Conservation (phyloP, 2,113 vertebrate genomes). For the Petaurus breviceps region DNA sequence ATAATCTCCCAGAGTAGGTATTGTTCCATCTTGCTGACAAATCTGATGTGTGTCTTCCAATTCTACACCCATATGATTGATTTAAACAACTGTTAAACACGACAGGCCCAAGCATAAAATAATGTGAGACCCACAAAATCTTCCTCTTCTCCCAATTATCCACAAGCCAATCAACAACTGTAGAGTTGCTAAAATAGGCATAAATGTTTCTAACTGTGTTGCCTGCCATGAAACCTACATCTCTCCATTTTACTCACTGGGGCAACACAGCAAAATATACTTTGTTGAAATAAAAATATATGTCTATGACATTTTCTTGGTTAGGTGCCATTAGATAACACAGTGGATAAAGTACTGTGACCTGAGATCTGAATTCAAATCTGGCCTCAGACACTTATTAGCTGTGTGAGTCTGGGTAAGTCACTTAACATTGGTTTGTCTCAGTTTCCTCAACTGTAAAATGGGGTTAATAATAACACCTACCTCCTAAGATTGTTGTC, state of each 20-base stretch:
- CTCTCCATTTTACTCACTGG: background rate
- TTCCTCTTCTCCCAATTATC: background rate
- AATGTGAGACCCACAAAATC: background rate
- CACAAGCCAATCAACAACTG: background rate
- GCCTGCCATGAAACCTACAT: too few relatives aligned
- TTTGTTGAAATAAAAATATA: background rate
- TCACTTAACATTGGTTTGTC: background rate
- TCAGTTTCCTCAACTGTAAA: background rate
- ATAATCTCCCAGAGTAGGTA: background rate
- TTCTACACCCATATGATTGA: background rate
- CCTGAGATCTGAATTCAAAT: background rate
- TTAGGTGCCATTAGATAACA: background rate
- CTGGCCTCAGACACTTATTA: background rate
- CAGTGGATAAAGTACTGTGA: background rate
- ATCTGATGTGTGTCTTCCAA: background rate
- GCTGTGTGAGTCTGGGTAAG: background rate
- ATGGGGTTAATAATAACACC: background rate
- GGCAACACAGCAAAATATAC: background rate
- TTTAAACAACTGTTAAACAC: background rate
- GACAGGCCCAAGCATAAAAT: background rate
- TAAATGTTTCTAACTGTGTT: too few relatives aligned
- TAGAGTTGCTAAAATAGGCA: background rate
- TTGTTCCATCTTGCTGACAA: too few relatives aligned
- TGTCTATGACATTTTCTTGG: background rate
- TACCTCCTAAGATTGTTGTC: background rate